Conservation (phyloP, 1,140 invertebrate genomes). For the Caenorhabditis remanei region DNA sequence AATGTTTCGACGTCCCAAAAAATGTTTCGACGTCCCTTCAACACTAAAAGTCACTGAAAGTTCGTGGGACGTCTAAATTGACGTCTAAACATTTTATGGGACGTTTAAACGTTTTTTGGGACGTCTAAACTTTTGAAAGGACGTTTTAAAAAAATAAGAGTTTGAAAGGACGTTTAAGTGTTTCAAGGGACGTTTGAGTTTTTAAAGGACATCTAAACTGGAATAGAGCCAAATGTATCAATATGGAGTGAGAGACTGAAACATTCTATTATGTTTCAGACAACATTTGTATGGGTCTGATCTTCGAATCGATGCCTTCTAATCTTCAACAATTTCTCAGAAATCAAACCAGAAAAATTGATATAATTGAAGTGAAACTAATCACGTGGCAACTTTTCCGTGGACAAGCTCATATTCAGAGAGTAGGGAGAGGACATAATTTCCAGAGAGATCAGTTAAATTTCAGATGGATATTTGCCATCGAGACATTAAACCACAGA, state of each 20-base stretch:
- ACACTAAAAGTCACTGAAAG: too few species aligned
- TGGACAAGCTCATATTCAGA: slow-evolving; percentile 67
- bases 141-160: too few species aligned
- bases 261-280: background rate
- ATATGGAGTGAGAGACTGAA: background rate
- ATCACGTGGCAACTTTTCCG: slow-evolving; percentile 73
- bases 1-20: too few species aligned
- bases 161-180: too few species aligned
- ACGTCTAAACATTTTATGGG: too few species aligned
- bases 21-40: too few species aligned
- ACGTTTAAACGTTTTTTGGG: too few species aligned
- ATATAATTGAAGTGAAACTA: slow-evolving; percentile 69
- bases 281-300: slow-evolving; percentile 36
- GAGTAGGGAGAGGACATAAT: background rate
- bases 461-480: slow-evolving; percentile 67
- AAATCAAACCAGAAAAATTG: slow-evolving; percentile 22
- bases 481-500: slow-evolving; percentile 74
- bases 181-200: too few species aligned
- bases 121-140: too few species aligned
- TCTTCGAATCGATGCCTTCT: slow-evolving; percentile 71
- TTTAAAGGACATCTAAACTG: too few species aligned
- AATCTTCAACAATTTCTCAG: slow-evolving; percentile 64
- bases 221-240: too few species aligned
- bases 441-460: background rate
- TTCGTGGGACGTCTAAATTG: too few species aligned